A percentile compares a stretch with the other conserved stretches of the same genome.
These are phyloP conservation scores for Archips crataeganus DNA, from an alignment of 2,888 invertebrate genomes.

Conservation along the genomic window DNA sequence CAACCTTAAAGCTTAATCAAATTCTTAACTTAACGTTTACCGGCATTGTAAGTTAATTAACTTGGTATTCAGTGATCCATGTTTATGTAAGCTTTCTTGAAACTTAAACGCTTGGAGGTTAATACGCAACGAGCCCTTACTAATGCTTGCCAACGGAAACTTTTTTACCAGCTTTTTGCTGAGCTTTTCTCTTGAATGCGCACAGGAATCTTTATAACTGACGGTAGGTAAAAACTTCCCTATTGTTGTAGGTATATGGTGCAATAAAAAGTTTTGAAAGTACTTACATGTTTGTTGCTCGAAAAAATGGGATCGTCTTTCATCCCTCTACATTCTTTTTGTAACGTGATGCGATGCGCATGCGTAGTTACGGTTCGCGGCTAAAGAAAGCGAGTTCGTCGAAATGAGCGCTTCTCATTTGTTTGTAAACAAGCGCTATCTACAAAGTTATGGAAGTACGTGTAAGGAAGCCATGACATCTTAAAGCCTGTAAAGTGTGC, in stretches of 20 bases:
- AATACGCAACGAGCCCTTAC: constrained; percentile 49
- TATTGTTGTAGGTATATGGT: constrained; percentile 5
- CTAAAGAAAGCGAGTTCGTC: background rate
- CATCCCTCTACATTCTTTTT: constrained; percentile 16
- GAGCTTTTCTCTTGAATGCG: constrained; percentile 58
- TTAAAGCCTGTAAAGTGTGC: background rate
- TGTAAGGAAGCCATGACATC: background rate
- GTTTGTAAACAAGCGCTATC: constrained; percentile 36
- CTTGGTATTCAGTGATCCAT: constrained; percentile 14
- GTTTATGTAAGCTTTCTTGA: constrained; percentile 25
- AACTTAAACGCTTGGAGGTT: constrained; percentile 9
- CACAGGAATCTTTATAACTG: constrained; percentile 57
- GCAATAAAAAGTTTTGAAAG: constrained; percentile 16
- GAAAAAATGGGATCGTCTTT: constrained; percentile 21
- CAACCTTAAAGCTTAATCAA: constrained; percentile 16
- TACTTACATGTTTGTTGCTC: background rate
- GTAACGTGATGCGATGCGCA: constrained; percentile 17
- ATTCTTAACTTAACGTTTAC: constrained; percentile 16
- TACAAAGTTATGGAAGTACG: background rate
- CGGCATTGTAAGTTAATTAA: constrained; percentile 24
- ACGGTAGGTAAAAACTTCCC: constrained; percentile 47
- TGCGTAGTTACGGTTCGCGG: constrained; percentile 12
- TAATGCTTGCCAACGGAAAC: constrained; percentile 58
- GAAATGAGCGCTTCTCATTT: constrained; percentile 10
- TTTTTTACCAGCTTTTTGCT: constrained; percentile 57